Conservation (phyloP, 2,888 invertebrate genomes). For the Cybosia mesomella region DNA sequence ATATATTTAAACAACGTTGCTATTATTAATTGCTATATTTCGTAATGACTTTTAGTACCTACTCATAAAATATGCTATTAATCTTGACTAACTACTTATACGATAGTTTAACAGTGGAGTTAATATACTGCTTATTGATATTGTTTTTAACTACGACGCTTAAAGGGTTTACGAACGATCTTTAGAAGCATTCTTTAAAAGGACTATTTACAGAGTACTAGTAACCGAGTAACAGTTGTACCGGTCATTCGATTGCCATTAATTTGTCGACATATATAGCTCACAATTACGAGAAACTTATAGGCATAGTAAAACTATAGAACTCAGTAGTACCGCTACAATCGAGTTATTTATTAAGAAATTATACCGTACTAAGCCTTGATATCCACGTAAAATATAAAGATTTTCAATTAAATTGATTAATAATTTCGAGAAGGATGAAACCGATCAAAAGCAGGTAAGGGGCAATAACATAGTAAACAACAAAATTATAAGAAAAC, state of each 20-base stretch:
- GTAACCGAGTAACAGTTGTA: too few relatives aligned
- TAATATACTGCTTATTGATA: too few relatives aligned
- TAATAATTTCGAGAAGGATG: neutral
- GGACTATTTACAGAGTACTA: neutral
- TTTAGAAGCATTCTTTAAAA: neutral
- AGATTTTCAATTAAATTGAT: neutral
- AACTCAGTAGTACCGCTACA: too few relatives aligned
- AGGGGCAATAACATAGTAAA: neutral
- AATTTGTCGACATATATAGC: too few relatives aligned
- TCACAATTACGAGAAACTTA: too few relatives aligned
- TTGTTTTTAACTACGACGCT: too few relatives aligned
- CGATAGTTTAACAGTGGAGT: neutral
- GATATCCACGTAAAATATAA: too few relatives aligned
- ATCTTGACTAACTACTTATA: neutral
- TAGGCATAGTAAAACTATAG: too few relatives aligned
- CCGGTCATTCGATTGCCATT: too few relatives aligned
- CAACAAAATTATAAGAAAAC: neutral
- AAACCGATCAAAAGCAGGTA: neutral
- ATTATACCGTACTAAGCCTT: neutral
- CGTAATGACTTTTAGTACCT: neutral
- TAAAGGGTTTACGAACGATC: neutral
- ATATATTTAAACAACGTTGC: too few relatives aligned
- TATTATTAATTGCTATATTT: too few relatives aligned
- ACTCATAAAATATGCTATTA: neutral
- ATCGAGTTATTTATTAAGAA: too few relatives aligned